Percentiles rank a stretch among this genome's conserved stretches.
phyloP scores from a whole-genome alignment of 1,140 invertebrate species.

The Drosophila pandora region DNA sequence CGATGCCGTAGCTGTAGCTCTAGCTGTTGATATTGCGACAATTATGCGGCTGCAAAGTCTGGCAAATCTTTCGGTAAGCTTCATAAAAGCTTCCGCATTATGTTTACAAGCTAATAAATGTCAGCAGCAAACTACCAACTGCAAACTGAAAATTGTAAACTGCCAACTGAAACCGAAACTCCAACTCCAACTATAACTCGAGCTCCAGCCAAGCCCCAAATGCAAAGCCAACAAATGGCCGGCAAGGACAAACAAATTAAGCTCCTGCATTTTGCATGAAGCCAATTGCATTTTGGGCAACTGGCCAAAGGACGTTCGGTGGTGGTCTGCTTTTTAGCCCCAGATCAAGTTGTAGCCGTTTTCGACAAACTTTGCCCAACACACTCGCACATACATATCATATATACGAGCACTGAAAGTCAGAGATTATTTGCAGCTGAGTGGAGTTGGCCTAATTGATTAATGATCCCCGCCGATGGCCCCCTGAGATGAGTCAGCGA shows the following conservation, averaged over 20 bases:
- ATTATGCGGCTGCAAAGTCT: constrained; percentile 51
- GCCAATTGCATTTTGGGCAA: constrained; percentile 50
- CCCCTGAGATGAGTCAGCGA: constrained; percentile 31
- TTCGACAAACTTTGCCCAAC: constrained; percentile 2
- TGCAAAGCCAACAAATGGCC: constrained; percentile 58
- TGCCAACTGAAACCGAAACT: constrained; percentile 24
- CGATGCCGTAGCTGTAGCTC: background rate
- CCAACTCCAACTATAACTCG: constrained; percentile 14
- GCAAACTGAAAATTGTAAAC: constrained; percentile 16
- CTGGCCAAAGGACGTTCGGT: constrained; percentile 30
- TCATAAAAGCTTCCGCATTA: constrained; percentile 51
- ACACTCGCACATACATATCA: background rate
- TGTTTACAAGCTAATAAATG: constrained; percentile 71
- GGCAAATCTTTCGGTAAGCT: constrained; percentile 57
- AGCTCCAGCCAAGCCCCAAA: constrained; percentile 37
- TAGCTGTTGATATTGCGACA: constrained; percentile 21
- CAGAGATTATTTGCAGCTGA: constrained; percentile 46
- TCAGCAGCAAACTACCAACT: constrained; percentile 35
- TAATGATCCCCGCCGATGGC: constrained; percentile 38
- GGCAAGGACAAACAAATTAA: constrained; percentile 64
- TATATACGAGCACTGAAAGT: constrained; percentile 1
- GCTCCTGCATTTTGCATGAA: constrained; percentile 65
- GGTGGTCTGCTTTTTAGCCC: constrained; percentile 8
- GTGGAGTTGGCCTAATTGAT: constrained; percentile 56
- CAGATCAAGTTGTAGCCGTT: constrained; percentile 40